Evolutionary conservation across 1,140 invertebrate genomes (phyloP), one percentile per base, ranked within the genome.

Genomic region (Drosophila funebris): DNA sequence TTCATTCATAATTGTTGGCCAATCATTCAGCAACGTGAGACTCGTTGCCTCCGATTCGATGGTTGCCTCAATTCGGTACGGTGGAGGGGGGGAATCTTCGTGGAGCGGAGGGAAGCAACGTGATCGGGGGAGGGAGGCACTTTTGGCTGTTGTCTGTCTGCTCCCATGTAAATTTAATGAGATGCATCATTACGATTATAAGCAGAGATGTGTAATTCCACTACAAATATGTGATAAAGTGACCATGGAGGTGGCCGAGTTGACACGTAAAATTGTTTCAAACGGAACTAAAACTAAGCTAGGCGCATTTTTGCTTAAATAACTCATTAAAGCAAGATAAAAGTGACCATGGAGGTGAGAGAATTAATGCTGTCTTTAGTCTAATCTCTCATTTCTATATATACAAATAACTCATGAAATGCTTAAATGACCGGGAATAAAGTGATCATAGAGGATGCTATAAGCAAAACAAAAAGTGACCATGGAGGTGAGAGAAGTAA

Each of bases 1-100:
- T 70, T 70, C 48, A 70, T 70, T 70, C 67, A 70, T 70, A 70
- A 46, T 54, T 48, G 48, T 70, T 70, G 67, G 58, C 39, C 67
- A 70, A 70, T 70, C 58, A 20, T 27, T 27, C 31, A 44, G 36
- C 9, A 66, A 46, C 43, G 43, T 14, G 22, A 48, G 44, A 48
- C 44, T 29, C 11, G 33, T 11, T 13, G 33, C 2, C 33, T 36
- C n/a, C 33, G n/a, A 13, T 36, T 36, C n/a, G n/a, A 11, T 11
- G 33, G 33, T 4, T 4, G 24, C 24, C 24, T 22, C 22, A 22
- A 22, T 22, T n/a, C n/a, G n/a, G n/a, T n/a, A n/a, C n/a, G n/a
- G n/a, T n/a, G n/a, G n/a, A n/a, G n/a, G n/a, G n/a, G n/a, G n/a
- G n/a, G n/a, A n/a, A n/a, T n/a, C n/a, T n/a, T n/a, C n/a, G n/a